Evolutionary conservation across 1,140 invertebrate species (phyloP).

Genomic region (Pygmarrhopalites habei): DNA sequence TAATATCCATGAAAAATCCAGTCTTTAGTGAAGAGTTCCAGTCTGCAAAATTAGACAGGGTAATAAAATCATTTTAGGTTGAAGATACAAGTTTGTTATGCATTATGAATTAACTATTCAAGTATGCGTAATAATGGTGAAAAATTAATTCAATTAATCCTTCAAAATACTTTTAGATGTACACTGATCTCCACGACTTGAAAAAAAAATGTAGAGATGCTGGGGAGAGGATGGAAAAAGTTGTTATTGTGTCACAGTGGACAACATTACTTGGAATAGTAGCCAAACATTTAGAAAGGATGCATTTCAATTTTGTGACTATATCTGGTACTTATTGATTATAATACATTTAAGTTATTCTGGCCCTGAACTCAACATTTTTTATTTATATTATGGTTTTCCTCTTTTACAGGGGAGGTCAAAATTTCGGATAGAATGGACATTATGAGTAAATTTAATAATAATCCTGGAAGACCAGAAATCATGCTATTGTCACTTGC

Average conservation of each 20-base stretch:
- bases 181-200: slow-evolving; percentile 53
- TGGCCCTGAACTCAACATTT: too few species aligned
- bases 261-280: slow-evolving; percentile 65
- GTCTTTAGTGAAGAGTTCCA: slow-evolving; percentile 58
- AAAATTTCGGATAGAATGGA: slow-evolving; percentile 18
- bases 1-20: slow-evolving; percentile 59
- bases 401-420: slow-evolving; percentile 34
- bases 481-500: slow-evolving; percentile 74
- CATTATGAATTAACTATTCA: too few species aligned
- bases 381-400: too few species aligned
- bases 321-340: too few species aligned
- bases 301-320: too few species aligned
- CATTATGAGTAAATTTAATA: slow-evolving; percentile 27
- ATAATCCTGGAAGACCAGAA: slow-evolving; percentile 40
- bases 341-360: not conserved
- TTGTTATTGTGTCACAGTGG: slow-evolving; percentile 85
- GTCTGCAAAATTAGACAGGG: slow-evolving; percentile 46
- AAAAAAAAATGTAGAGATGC: slow-evolving; percentile 19
- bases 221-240: slow-evolving; percentile 52
- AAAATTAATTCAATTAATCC: too few species aligned
- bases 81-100: too few species aligned
- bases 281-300: slow-evolving; percentile 49
- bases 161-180: too few species aligned
- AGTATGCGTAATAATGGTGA: too few species aligned
- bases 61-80: too few species aligned